Conservation (phyloP, 2,113 vertebrate genomes). For the Antennarius striatus region DNA sequence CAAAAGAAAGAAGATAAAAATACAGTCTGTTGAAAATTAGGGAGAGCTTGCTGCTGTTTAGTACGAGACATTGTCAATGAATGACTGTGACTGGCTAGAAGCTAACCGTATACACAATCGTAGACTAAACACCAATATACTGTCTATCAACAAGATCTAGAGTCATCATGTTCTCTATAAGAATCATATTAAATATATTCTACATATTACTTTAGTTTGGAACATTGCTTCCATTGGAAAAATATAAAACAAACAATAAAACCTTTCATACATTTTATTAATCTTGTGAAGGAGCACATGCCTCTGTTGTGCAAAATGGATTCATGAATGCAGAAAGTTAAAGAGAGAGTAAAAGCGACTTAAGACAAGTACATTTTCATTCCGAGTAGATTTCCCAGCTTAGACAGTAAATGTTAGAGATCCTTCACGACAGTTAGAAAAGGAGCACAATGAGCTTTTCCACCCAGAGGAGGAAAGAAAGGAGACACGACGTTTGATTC, state of each 20-base stretch:
- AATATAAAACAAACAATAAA: slow-evolving; percentile 94
- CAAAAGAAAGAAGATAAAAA: slow-evolving; percentile 69
- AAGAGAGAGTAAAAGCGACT: slow-evolving; percentile 35
- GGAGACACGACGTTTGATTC: slow-evolving; percentile 45
- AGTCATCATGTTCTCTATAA: slow-evolving; percentile 92
- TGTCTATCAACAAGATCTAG: slow-evolving; percentile 89
- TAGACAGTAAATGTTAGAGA: slow-evolving; percentile 81
- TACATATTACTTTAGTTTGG: slow-evolving; percentile 93
- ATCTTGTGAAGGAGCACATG: slow-evolving; percentile 90
- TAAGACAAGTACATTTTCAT: slow-evolving; percentile 76
- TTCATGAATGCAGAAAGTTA: slow-evolving; percentile 80
- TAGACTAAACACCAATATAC: slow-evolving; percentile 93
- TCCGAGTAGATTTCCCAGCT: slow-evolving; percentile 73
- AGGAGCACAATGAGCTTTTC: slow-evolving; percentile 19
- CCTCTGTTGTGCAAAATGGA: slow-evolving; percentile 94
- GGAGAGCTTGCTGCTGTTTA: slow-evolving; percentile 77
- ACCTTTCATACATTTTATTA: slow-evolving; percentile 83
- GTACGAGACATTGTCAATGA: slow-evolving; percentile 87
- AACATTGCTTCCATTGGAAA: slow-evolving; percentile 91
- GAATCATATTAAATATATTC: slow-evolving; percentile 99
- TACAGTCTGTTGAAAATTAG: slow-evolving; percentile 76
- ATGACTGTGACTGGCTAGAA: slow-evolving; percentile 86
- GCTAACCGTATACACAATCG: slow-evolving; percentile 89
- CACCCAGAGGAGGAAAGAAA: slow-evolving; percentile 20
- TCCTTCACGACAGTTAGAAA: slow-evolving; percentile 78